Percentiles rank a stretch among this genome's conserved stretches.
These are phyloP conservation scores for Spialia ferax DNA, from an alignment of 2,888 invertebrate genomes.

Conservation along the genomic window DNA sequence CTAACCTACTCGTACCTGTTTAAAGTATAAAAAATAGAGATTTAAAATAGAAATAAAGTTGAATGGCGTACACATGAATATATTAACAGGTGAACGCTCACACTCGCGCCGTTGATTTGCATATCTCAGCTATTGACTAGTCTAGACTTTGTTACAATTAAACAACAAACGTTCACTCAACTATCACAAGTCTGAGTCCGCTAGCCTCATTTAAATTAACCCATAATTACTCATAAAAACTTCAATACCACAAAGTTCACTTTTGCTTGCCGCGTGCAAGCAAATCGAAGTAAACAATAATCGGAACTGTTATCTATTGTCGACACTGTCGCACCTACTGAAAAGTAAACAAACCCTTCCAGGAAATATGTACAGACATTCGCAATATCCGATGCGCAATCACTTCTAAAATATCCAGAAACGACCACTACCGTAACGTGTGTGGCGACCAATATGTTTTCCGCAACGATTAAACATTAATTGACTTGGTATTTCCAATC, in stretches of 20 bases:
- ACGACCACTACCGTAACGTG: neutral
- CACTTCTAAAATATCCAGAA: slow-evolving; percentile 49
- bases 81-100: slow-evolving; percentile 36
- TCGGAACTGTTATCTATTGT: slow-evolving; percentile 63
- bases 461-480: neutral
- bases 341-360: slow-evolving; percentile 62
- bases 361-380: slow-evolving; percentile 51
- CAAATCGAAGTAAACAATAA: slow-evolving; percentile 61
- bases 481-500: slow-evolving; percentile 5
- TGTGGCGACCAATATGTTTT: slow-evolving; percentile 9
- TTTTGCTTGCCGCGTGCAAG: slow-evolving; percentile 22
- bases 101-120: slow-evolving; percentile 56
- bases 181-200: slow-evolving; percentile 53
- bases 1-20: too few relatives aligned
- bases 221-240: neutral
- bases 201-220: too few relatives aligned
- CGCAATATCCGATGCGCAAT: slow-evolving; percentile 46
- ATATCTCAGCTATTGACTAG: slow-evolving; percentile 72
- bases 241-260: neutral
- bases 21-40: slow-evolving; percentile 18
- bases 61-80: slow-evolving; percentile 40
- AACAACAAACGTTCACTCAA: slow-evolving; percentile 66
- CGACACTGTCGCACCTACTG: slow-evolving; percentile 54
- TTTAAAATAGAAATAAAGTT: slow-evolving; percentile 29
- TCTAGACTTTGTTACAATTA: slow-evolving; percentile 71